phyloP scores from a whole-genome alignment of 2,113 vertebrate species.

The Ranitomeya imitator region DNA sequence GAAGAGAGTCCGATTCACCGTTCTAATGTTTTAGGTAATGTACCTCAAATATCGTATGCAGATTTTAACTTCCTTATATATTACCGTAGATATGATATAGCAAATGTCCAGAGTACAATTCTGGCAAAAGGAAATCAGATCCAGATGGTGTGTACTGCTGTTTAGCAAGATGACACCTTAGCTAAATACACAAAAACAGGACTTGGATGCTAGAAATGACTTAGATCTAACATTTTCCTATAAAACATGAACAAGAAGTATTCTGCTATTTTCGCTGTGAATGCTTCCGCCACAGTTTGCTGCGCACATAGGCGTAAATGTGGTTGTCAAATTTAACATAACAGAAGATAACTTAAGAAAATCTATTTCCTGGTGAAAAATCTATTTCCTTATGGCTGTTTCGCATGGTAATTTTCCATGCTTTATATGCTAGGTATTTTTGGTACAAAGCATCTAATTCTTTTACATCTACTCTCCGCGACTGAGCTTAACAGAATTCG shows the following conservation, averaged over 20 bases:
- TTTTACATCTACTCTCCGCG: slow-evolving; percentile 10
- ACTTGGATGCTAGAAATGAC: not conserved
- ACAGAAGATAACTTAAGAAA: slow-evolving; percentile 28
- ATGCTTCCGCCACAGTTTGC: not conserved
- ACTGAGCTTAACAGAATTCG: slow-evolving; percentile 6
- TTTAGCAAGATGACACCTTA: slow-evolving; percentile 15
- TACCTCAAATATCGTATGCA: not conserved
- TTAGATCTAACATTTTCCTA: not conserved
- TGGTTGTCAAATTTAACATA: slow-evolving; percentile 13
- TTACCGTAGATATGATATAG: not conserved
- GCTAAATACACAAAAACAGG: slow-evolving; percentile 11
- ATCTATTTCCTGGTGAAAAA: slow-evolving; percentile 29
- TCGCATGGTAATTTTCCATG: slow-evolving; percentile 37
- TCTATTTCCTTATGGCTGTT: slow-evolving; percentile 10
- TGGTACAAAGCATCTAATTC: slow-evolving; percentile 32
- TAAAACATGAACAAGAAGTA: not conserved
- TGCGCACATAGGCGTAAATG: not conserved
- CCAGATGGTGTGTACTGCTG: slow-evolving; percentile 7
- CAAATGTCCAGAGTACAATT: not conserved
- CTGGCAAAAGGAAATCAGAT: not conserved
- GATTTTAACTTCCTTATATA: not conserved
- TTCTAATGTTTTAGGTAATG: not conserved
- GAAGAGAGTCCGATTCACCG: not conserved
- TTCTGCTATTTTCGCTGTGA: not conserved
- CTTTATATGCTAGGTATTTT: slow-evolving; percentile 32